These are phyloP conservation scores for Adelognathus sp. DNA, from an alignment of 2,888 invertebrate genomes.

Conservation along the genomic window DNA sequence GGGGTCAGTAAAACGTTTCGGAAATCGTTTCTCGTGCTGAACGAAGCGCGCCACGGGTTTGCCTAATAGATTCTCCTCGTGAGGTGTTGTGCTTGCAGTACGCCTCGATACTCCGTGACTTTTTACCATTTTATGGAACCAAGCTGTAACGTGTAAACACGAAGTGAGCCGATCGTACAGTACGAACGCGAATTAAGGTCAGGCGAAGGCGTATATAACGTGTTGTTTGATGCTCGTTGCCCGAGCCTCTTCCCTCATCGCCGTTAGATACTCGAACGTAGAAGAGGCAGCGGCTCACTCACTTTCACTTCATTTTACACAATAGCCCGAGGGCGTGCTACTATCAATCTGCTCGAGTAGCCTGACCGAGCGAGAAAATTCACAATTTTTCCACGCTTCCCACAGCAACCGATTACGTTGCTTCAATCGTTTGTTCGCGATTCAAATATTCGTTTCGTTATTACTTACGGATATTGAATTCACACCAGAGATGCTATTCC, in stretches of 20 bases:
- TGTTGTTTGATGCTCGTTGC: slow-evolving; percentile 8
- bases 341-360: slow-evolving; percentile 23
- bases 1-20: slow-evolving; percentile 57
- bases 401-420: slow-evolving; percentile 19
- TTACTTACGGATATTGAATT: no score
- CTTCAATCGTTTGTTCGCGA: neutral
- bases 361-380: slow-evolving; percentile 18
- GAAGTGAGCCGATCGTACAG: slow-evolving; percentile 33
- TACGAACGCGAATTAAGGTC: slow-evolving; percentile 58
- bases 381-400: slow-evolving; percentile 18
- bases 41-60: slow-evolving; percentile 7
- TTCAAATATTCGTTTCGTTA: neutral
- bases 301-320: slow-evolving; percentile 58
- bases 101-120: slow-evolving; percentile 49
- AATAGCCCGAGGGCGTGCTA: slow-evolving; percentile 19
- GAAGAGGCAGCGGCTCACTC: slow-evolving; percentile 17
- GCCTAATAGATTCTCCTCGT: slow-evolving; percentile 26
- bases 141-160: slow-evolving; percentile 23
- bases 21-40: slow-evolving; percentile 40
- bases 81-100: slow-evolving; percentile 17
- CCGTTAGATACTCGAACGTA: slow-evolving; percentile 17
- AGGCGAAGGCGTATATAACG: slow-evolving; percentile 41
- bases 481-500: no score
- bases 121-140: slow-evolving; percentile 53
- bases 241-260: slow-evolving; percentile 19